A percentile compares a stretch with the other conserved stretches of the same genome.
phyloP scores from a whole-genome alignment of 2,888 invertebrate genomes.

The Caenorhabditis sinica region DNA sequence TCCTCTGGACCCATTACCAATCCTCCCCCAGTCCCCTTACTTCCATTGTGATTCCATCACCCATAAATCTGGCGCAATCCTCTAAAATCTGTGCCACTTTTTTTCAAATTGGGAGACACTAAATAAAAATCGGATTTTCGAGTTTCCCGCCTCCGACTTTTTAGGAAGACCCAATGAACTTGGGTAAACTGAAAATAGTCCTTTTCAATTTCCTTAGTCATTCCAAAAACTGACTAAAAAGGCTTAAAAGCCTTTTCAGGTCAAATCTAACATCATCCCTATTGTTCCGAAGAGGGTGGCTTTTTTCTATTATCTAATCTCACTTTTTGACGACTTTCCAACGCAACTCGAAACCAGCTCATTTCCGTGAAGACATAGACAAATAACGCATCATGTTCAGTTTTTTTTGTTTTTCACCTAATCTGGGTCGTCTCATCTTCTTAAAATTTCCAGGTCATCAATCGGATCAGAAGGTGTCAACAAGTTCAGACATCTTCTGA shows the following conservation, averaged over 20 bases:
- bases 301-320: neutral
- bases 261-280: neutral
- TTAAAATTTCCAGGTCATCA: neutral
- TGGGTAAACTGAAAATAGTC: no score
- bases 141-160: no score
- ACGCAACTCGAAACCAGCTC: neutral
- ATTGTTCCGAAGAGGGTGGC: neutral
- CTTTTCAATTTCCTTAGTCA: neutral
- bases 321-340: neutral
- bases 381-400: neutral
- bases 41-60: no score
- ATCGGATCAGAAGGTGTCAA: constrained; percentile 2
- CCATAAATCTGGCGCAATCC: neutral
- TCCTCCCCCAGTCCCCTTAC: no score
- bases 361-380: neutral
- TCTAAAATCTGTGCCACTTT: neutral
- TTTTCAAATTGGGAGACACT: neutral
- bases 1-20: no score
- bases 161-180: no score
- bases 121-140: no score
- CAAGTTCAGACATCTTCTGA: neutral
- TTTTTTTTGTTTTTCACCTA: neutral
- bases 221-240: neutral
- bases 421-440: neutral
- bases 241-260: neutral